phyloP scores from a whole-genome alignment of 2,113 vertebrate species.

The Tursiops truncatus region DNA sequence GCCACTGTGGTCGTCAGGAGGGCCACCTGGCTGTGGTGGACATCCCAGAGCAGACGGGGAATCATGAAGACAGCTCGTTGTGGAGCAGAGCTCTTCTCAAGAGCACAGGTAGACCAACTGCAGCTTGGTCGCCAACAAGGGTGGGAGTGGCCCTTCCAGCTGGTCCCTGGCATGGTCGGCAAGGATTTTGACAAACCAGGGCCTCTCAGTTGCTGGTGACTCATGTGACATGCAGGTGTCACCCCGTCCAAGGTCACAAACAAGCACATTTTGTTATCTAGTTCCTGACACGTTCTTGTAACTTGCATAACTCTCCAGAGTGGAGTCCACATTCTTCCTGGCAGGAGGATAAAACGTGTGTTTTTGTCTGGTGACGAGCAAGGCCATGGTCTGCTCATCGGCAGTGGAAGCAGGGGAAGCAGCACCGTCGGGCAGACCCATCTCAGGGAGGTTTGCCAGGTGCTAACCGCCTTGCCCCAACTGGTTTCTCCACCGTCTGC shows the following conservation, averaged over 20 bases:
- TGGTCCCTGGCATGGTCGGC: rapidly evolving
- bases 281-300: constrained; percentile 93
- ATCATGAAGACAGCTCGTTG: too few species aligned
- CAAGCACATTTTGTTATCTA: constrained; percentile 90
- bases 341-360: constrained; percentile 90
- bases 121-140: rapidly evolving
- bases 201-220: neutral
- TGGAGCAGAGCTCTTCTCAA: neutral
- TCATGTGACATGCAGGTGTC: constrained; percentile 82
- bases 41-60: neutral
- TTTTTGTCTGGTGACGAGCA: constrained; percentile 90
- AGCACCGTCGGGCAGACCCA: neutral
- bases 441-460: too few species aligned
- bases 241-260: constrained; percentile 93
- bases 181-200: too few species aligned
- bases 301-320: constrained; percentile 92
- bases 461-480: neutral
- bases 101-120: neutral
- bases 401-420: constrained; percentile 60
- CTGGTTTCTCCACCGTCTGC: neutral
- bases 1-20: rapidly evolving
- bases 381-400: constrained; percentile 92
- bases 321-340: constrained; percentile 91
- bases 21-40: rapidly evolving
- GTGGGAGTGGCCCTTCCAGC: rapidly evolving